Evolutionary conservation across 1,140 invertebrate genomes (phyloP).

Genomic region (Drosophila equinoxialis): DNA sequence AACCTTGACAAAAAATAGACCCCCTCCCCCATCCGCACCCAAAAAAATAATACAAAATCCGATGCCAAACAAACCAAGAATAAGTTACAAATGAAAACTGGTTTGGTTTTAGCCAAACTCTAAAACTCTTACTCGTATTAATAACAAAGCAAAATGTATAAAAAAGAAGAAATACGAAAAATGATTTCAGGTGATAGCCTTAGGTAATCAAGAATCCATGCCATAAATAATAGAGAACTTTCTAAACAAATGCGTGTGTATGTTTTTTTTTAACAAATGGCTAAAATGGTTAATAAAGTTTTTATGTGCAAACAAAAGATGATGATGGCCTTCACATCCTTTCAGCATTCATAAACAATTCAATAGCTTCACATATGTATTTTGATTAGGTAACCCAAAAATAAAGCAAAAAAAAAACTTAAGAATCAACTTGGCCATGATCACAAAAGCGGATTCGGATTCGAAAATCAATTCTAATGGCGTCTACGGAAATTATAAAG

Average conservation of each 20-base stretch:
- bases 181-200: conserved; percentile 22
- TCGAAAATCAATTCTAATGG: conserved; percentile 52
- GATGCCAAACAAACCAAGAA: conserved; percentile 72
- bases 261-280: not conserved
- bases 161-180: conserved; percentile 32
- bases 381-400: conserved; percentile 2
- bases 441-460: conserved; percentile 63
- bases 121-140: conserved; percentile 76
- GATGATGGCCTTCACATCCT: conserved; percentile 9
- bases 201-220: conserved; percentile 18
- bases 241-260: not conserved
- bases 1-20: conserved; percentile 68
- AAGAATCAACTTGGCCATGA: conserved; percentile 1
- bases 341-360: not conserved
- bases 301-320: not conserved
- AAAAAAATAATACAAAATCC: conserved; percentile 12
- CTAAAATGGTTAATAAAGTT: not conserved
- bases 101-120: conserved; percentile 74
- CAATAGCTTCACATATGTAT: not conserved
- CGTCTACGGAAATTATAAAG: conserved; percentile 59
- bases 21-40: conserved; percentile 27
- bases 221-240: conserved; percentile 14
- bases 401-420: not conserved
- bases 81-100: conserved; percentile 78
- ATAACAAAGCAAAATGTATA: conserved; percentile 57